Conservation (phyloP, 2,113 vertebrate genomes). For the Anolis carolinensis region DNA sequence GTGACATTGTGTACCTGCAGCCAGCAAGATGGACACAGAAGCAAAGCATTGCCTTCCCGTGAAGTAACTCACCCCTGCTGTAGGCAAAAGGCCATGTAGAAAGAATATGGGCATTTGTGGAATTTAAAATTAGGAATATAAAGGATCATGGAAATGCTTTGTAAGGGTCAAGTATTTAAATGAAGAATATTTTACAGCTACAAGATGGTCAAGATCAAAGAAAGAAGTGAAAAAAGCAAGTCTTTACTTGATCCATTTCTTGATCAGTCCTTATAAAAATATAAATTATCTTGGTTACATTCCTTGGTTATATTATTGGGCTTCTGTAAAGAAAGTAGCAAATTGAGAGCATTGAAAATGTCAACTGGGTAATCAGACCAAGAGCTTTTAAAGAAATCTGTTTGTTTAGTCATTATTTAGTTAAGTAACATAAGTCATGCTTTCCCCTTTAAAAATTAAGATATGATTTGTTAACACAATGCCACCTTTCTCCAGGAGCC, state of each 20-base stretch:
- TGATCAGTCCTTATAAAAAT: neutral
- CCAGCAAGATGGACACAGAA: too few species aligned
- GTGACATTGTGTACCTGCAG: too few species aligned
- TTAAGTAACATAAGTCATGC: constrained; percentile 39
- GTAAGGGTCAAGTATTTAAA: neutral
- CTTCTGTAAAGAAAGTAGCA: neutral
- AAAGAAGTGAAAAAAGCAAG: neutral
- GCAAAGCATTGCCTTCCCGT: too few species aligned
- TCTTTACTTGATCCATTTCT: neutral
- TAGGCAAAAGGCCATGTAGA: neutral
- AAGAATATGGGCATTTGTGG: accelerated
- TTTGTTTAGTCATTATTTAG: constrained; percentile 8
- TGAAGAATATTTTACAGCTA: neutral
- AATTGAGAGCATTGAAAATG: constrained; percentile 19
- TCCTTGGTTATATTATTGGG: neutral
- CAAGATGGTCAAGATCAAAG: neutral
- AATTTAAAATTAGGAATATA: neutral
- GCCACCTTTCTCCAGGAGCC: neutral
- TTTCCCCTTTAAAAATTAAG: neutral
- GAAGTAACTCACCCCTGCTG: too few species aligned
- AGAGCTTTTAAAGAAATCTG: constrained; percentile 20
- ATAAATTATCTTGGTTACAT: neutral
- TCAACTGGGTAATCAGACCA: neutral
- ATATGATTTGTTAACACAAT: neutral
- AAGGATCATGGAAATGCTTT: accelerated